Base-by-base conservation (phyloP, 2,888 invertebrate species). In the Chymomyza caudatula region DNA sequence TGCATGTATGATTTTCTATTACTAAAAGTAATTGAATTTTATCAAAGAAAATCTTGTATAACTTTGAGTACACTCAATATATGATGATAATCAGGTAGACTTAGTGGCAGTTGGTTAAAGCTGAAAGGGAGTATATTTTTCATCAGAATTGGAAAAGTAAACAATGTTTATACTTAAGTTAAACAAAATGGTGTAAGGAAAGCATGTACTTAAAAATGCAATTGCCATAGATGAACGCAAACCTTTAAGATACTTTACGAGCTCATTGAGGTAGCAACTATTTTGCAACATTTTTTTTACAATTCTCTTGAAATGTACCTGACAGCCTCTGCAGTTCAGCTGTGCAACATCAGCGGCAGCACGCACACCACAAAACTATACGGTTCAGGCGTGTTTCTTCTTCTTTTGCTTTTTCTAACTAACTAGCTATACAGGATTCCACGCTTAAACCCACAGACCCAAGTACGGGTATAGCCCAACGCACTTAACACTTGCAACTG, bases 401-500 rank as follows among this genome's bases (percentile, higher is more conserved):
- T 25, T 25, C 5, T 6, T 25, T 37, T 37, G 4, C 29, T 71
- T 69, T 69, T 73, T 70, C 81, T 80, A 80, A 84, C 80, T 81
- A 80, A 84, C 80, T 78, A 58, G 51, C 43, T 43, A 51, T 22
- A 44, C 22, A 37, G 13, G 37, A 23, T n/a, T 29, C 29, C 6
- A 29, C 6, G 29, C 29, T 29, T 29, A 54, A 71, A 37, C 67
- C 60, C 63, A 44, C 47, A 53, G 17, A 60, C 63, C 23, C 64
- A 44, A 19, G 17, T 57, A 8, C 59, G 42, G 49, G 54, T 44
- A 43, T 29, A 51, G 29, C 54, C 65, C 65, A 70, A 80, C 80
- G 85, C 85, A 81, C 80, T 81, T 81, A 81, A 81, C 80, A 81
- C 80, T 81, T 84, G 82, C 77, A 76, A 77, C 78, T 67, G 82